Evolutionary conservation across 2,113 vertebrate genomes (phyloP).

Genomic region (Prolemur simus): DNA sequence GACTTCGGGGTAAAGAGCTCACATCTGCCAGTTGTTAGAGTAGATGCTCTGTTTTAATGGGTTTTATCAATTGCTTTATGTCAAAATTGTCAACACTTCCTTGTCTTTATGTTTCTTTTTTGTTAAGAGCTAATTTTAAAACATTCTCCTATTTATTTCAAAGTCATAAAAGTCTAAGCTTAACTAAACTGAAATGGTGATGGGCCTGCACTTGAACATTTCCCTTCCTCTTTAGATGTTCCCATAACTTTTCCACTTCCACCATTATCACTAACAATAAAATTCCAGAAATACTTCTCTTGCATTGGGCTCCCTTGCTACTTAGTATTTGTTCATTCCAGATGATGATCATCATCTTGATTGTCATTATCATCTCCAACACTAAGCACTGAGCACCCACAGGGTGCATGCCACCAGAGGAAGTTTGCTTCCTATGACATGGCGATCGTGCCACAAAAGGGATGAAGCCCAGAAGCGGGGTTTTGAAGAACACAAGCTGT

Average conservation of each 20-base stretch:
- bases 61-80: conserved; percentile 37
- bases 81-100: conserved; percentile 30
- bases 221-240: neutral
- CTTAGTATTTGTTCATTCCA: conserved; percentile 54
- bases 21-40: conserved; percentile 22
- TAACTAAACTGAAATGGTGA: conserved; percentile 37
- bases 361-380: conserved; percentile 19
- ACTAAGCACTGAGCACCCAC: neutral
- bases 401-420: neutral
- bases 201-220: neutral
- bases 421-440: neutral
- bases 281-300: neutral
- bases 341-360: neutral
- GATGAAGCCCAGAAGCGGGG: neutral
- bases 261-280: neutral
- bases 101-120: neutral
- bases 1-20: neutral
- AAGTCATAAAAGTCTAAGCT: neutral
- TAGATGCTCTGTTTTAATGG: conserved; percentile 33
- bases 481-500: neutral
- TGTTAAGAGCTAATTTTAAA: conserved; percentile 46
- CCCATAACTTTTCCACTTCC: neutral
- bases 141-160: neutral
- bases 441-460: neutral
- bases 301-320: conserved; percentile 19